These are phyloP conservation scores for Mactra quadrangularis DNA, from an alignment of 1,140 invertebrate species.

Conservation along the genomic window DNA sequence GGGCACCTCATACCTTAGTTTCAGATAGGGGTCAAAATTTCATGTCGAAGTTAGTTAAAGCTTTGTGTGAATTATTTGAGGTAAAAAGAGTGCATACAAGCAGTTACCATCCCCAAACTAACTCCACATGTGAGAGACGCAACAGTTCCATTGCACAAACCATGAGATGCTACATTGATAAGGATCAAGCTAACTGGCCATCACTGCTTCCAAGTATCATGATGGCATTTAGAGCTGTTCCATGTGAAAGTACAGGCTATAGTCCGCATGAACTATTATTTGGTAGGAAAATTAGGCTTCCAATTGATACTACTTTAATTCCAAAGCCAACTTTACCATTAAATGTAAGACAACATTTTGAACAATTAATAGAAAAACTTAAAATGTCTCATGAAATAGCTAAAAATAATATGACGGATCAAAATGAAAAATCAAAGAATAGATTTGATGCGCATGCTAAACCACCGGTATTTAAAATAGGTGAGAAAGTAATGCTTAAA, in stretches of 20 bases:
- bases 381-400: slow-evolving; percentile 32
- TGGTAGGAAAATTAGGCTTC: slow-evolving; percentile 23
- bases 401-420: background rate
- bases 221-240: slow-evolving; percentile 58
- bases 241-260: slow-evolving; percentile 27
- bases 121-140: slow-evolving; percentile 62
- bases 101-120: slow-evolving; percentile 69
- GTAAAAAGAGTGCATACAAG: slow-evolving; percentile 64
- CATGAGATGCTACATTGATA: slow-evolving; percentile 45
- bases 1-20: slow-evolving; percentile 47
- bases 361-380: slow-evolving; percentile 16
- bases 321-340: slow-evolving; percentile 21
- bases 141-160: slow-evolving; percentile 52
- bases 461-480: slow-evolving; percentile 8
- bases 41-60: slow-evolving; percentile 23
- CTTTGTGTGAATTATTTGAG: slow-evolving; percentile 66
- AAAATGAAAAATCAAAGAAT: slow-evolving; percentile 6
- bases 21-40: slow-evolving; percentile 27
- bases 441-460: slow-evolving; percentile 20
- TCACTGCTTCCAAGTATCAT: slow-evolving; percentile 34
- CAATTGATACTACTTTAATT: slow-evolving; percentile 39
- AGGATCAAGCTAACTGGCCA: slow-evolving; percentile 56
- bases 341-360: slow-evolving; percentile 8
- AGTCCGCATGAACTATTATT: slow-evolving; percentile 36
- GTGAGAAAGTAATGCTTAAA: slow-evolving; percentile 23